Evolutionary conservation across 2,888 invertebrate genomes (phyloP).

Genomic region (Watsonalla cultraria): DNA sequence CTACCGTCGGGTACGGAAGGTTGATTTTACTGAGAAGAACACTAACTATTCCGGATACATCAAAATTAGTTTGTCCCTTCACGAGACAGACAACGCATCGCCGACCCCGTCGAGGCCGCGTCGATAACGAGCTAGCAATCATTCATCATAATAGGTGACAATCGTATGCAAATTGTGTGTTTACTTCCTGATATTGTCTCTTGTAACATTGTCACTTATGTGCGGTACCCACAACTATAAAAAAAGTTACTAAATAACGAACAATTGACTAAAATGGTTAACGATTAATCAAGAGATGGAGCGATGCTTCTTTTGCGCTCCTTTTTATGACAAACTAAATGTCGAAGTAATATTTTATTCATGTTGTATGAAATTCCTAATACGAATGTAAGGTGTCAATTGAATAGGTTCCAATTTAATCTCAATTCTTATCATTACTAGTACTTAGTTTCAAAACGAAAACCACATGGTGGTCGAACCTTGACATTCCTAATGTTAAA

Average conservation of each 20-base stretch:
- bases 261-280: too few species aligned
- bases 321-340: too few species aligned
- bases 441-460: constrained; percentile 55
- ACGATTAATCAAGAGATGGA: too few species aligned
- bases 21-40: too few species aligned
- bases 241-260: too few species aligned
- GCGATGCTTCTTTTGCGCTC: too few species aligned
- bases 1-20: too few species aligned
- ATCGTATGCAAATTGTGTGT: neutral
- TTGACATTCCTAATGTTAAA: constrained; percentile 75
- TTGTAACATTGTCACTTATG: too few species aligned
- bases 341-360: too few species aligned
- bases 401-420: constrained; percentile 18
- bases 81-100: neutral
- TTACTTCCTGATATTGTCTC: neutral
- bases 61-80: neutral
- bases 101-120: neutral
- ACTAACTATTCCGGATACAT: neutral
- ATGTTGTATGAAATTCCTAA: neutral
- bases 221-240: too few species aligned
- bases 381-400: neutral
- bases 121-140: neutral
- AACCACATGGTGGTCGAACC: constrained; percentile 69
- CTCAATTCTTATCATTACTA: constrained; percentile 53
- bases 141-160: neutral